phyloP scores from a whole-genome alignment of 2,113 vertebrate species.

The Clarias gariepinus region DNA sequence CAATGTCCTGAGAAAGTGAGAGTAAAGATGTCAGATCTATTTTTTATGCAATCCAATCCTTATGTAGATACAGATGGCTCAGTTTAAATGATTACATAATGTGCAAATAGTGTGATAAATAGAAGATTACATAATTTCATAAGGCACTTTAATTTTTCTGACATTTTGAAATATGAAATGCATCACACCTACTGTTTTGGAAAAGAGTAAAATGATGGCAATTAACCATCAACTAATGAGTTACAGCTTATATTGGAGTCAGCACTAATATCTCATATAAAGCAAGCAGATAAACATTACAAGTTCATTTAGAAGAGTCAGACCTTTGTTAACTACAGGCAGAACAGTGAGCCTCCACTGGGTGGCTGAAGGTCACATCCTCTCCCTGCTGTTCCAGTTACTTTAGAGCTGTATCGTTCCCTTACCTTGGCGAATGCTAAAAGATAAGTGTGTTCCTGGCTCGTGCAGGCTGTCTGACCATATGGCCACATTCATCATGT shows the following conservation, averaged over 20 bases:
- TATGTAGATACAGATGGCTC: neutral
- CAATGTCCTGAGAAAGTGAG: neutral
- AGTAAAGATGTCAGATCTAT: neutral
- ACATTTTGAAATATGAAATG: slow-evolving; percentile 21
- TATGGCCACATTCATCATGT: slow-evolving; percentile 80
- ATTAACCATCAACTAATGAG: slow-evolving; percentile 26
- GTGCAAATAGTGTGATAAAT: slow-evolving; percentile 1
- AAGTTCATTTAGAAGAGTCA: slow-evolving; percentile 31
- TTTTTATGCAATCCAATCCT: neutral
- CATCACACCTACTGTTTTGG: slow-evolving; percentile 15
- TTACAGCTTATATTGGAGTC: slow-evolving; percentile 26
- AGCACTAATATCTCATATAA: slow-evolving; percentile 36
- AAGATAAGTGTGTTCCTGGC: slow-evolving; percentile 64
- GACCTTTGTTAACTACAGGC: slow-evolving; percentile 39
- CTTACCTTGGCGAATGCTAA: slow-evolving; percentile 58
- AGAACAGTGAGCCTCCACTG: slow-evolving; percentile 60
- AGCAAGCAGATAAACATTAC: slow-evolving; percentile 40
- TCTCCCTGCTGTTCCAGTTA: slow-evolving; percentile 66
- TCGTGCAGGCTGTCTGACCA: slow-evolving; percentile 75
- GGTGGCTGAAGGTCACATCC: slow-evolving; percentile 68
- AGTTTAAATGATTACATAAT: neutral
- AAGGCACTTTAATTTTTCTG: neutral
- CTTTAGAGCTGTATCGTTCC: slow-evolving; percentile 63
- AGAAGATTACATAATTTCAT: neutral
- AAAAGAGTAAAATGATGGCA: slow-evolving; percentile 21